A percentile compares a stretch with the other conserved stretches of the same genome.
Evolutionary conservation across 2,888 invertebrate genomes (phyloP).

Genomic region (Conistra vaccinii): DNA sequence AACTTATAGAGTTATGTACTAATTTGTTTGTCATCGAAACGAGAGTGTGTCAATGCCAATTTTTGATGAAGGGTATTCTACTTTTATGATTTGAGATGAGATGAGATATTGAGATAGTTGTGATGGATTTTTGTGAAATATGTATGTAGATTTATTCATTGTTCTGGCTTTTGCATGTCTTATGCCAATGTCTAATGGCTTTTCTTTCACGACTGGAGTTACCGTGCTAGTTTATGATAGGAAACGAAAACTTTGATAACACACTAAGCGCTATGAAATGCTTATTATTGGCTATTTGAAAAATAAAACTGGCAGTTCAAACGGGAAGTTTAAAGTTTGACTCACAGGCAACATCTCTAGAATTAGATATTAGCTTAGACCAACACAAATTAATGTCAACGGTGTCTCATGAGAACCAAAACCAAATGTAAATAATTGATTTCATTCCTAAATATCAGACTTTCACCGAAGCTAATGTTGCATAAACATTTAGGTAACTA

Average conservation of each 20-base stretch:
- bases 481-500: constrained; percentile 10
- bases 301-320: neutral
- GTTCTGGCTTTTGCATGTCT: neutral
- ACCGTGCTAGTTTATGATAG: neutral
- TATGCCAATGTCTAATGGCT: neutral
- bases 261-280: neutral
- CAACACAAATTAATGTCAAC: neutral
- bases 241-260: neutral
- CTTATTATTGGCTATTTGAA: neutral
- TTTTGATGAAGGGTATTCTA: constrained; percentile 30
- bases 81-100: constrained; percentile 25
- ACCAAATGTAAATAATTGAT: constrained; percentile 47
- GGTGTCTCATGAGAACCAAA: constrained; percentile 16
- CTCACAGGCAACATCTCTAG: neutral
- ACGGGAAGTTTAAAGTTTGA: neutral
- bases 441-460: constrained; percentile 15
- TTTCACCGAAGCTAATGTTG: constrained; percentile 52
- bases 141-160: constrained; percentile 10
- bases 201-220: neutral
- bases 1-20: constrained; percentile 39
- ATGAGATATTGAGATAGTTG: neutral
- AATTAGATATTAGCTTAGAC: neutral
- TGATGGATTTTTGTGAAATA: neutral
- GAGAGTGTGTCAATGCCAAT: constrained; percentile 58
- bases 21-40: constrained; percentile 8